Evolutionary conservation across 2,797 vertebrate species (phyloP).

Genomic region (Leptodactylus fallax): DNA sequence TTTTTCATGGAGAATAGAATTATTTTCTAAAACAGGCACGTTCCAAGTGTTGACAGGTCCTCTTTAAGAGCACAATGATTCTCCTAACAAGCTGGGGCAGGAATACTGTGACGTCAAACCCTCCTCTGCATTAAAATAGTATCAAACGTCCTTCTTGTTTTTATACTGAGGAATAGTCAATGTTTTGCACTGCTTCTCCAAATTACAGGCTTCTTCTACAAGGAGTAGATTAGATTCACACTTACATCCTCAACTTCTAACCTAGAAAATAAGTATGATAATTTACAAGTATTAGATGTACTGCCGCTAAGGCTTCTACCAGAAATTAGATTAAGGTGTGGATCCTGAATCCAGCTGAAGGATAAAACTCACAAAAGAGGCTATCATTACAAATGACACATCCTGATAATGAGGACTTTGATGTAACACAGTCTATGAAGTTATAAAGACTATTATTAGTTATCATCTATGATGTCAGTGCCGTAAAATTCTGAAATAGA

Average conservation of each 20-base stretch:
- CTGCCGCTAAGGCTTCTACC: background rate
- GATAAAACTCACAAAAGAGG: background rate
- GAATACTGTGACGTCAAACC: background rate
- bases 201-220: background rate
- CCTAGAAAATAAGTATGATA: conserved; percentile 9
- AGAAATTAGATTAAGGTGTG: conserved; percentile 19
- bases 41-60: too few species aligned
- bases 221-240: background rate
- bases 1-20: too few species aligned
- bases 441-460: conserved; percentile 13
- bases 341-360: conserved; percentile 12
- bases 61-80: too few species aligned
- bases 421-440: background rate
- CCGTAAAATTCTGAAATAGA: background rate
- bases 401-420: conserved; percentile 16
- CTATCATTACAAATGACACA: conserved; percentile 5
- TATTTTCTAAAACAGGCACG: too few species aligned
- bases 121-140: background rate
- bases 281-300: background rate
- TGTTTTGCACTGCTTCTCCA: background rate
- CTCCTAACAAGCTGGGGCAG: background rate
- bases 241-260: background rate
- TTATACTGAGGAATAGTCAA: background rate
- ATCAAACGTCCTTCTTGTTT: background rate
- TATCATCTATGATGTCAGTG: background rate